Percentiles rank a stretch among this genome's conserved stretches.
These are phyloP conservation scores for Sinopyrophorus schimmeli DNA, from an alignment of 2,888 invertebrate species.

Conservation along the genomic window DNA sequence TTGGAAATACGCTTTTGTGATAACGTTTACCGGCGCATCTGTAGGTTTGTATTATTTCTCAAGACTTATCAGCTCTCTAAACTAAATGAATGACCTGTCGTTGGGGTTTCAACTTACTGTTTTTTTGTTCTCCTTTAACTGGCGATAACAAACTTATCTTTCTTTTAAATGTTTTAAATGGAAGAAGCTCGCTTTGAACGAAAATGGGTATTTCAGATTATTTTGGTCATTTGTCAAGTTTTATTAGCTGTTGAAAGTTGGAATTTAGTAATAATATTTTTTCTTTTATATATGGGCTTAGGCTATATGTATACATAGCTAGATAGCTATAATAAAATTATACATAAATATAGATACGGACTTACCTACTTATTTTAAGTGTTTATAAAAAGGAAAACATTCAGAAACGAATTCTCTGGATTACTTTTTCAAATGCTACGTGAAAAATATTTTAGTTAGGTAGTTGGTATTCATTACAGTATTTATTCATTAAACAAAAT, in stretches of 20 bases:
- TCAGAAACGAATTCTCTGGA: too few species aligned
- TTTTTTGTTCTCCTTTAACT: constrained; percentile 31
- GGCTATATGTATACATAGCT: too few species aligned
- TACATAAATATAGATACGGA: too few species aligned
- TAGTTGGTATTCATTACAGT: too few species aligned
- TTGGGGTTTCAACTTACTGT: constrained; percentile 36
- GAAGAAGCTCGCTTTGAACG: constrained; percentile 23
- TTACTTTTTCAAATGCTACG: too few species aligned
- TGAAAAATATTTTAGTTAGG: too few species aligned
- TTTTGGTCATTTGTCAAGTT: constrained; percentile 26
- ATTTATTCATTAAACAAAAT: too few species aligned
- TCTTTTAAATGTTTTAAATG: constrained; percentile 29
- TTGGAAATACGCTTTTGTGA: too few species aligned
- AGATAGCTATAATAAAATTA: too few species aligned
- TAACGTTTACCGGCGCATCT: constrained; percentile 23
- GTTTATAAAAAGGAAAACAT: too few species aligned
- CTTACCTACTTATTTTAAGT: too few species aligned
- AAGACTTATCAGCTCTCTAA: constrained; percentile 35
- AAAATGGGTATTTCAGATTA: constrained; percentile 25
- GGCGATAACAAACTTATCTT: constrained; percentile 38
- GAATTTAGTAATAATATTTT: constrained; percentile 16
- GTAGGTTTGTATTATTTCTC: constrained; percentile 36
- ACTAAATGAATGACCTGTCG: constrained; percentile 41
- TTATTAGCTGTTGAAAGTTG: constrained; percentile 29
- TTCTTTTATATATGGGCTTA: too few species aligned